These are phyloP conservation scores for Cephalopterus ornatus DNA, from an alignment of 2,113 vertebrate genomes.

Conservation along the genomic window DNA sequence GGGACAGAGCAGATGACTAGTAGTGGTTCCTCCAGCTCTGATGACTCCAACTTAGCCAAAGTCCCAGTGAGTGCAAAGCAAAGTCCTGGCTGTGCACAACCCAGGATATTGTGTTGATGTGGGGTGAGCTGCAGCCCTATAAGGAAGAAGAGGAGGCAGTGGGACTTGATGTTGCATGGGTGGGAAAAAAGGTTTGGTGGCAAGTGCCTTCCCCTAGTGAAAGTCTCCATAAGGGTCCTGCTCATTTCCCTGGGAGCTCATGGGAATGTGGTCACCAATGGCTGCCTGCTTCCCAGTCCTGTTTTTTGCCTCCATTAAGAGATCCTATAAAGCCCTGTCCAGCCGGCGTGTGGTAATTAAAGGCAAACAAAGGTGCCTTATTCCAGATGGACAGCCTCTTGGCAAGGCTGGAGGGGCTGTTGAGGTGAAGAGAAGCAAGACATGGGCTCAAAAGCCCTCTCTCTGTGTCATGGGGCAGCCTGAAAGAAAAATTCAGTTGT, in stretches of 20 bases:
- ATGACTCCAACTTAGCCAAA: background rate
- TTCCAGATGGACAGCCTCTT: background rate
- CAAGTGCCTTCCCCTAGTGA: fast-evolving
- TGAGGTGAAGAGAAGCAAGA: background rate
- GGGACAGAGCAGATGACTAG: background rate
- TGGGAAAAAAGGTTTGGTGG: background rate
- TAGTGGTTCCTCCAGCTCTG: background rate
- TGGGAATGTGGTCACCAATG: background rate
- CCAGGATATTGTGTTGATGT: fast-evolving
- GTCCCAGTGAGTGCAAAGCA: background rate
- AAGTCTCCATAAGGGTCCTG: background rate
- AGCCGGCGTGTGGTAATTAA: background rate
- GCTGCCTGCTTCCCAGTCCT: background rate
- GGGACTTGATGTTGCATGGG: background rate
- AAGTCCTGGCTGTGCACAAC: fast-evolving
- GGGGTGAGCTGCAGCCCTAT: background rate
- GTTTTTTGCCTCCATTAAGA: background rate
- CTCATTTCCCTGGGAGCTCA: fast-evolving
- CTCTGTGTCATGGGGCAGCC: background rate
- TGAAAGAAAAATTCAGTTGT: background rate
- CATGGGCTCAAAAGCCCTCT: background rate
- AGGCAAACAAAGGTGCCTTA: background rate
- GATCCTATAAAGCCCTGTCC: background rate
- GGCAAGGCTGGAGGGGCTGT: background rate
- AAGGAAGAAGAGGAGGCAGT: background rate